Conservation (phyloP, 2,113 vertebrate species). For the Phoxinus phoxinus region DNA sequence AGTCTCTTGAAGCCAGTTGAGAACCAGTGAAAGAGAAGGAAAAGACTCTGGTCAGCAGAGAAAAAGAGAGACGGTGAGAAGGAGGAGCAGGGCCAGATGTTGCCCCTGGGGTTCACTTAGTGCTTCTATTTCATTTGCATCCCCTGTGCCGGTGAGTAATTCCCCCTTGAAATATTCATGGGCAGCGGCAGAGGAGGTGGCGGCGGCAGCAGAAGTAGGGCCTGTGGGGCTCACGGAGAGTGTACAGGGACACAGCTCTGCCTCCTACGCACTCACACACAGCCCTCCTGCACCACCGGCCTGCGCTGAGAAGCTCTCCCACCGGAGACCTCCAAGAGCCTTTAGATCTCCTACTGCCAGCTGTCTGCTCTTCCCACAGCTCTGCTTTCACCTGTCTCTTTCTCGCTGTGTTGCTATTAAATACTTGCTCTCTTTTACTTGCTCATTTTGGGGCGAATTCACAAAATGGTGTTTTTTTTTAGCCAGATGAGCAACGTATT, state of each 20-base stretch:
- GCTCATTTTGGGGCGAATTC: background rate
- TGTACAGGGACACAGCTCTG: slow-evolving; percentile 27
- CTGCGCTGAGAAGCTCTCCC: slow-evolving; percentile 15
- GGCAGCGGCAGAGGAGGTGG: slow-evolving; percentile 35
- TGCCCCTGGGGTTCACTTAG: slow-evolving; percentile 58
- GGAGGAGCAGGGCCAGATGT: slow-evolving; percentile 55
- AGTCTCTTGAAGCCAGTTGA: background rate
- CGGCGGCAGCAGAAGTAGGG: slow-evolving; percentile 28
- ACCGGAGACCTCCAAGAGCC: slow-evolving; percentile 29
- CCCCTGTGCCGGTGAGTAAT: slow-evolving; percentile 51
- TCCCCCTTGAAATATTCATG: slow-evolving; percentile 64
- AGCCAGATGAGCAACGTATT: background rate
- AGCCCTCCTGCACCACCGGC: slow-evolving; percentile 28
- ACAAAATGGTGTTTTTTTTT: background rate
- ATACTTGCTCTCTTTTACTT: slow-evolving; percentile 18
- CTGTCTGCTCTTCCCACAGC: slow-evolving; percentile 39
- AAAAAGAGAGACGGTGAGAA: background rate
- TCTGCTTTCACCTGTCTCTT: slow-evolving; percentile 31
- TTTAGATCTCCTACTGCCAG: slow-evolving; percentile 60
- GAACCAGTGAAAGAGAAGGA: background rate
- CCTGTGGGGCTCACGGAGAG: slow-evolving; percentile 28
- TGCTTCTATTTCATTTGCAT: slow-evolving; percentile 57
- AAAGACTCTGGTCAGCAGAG: slow-evolving; percentile 35
- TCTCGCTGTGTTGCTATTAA: slow-evolving; percentile 17
- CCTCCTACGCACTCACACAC: slow-evolving; percentile 25